Evolutionary conservation across 1,140 invertebrate species (phyloP).

Genomic region (Ooceraea biroi): DNA sequence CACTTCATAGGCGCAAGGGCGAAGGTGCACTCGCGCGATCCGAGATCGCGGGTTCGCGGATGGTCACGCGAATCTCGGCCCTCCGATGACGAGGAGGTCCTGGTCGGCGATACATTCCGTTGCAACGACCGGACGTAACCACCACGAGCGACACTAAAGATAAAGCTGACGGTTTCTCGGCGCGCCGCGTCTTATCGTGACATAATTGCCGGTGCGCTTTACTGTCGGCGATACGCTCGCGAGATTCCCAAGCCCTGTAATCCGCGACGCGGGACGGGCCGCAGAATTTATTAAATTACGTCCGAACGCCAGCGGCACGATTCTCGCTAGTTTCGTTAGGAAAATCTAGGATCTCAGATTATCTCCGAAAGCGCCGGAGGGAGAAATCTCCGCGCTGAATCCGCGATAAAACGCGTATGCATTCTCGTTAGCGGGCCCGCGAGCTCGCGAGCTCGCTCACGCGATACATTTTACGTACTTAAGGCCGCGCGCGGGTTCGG

Average conservation of each 20-base stretch:
- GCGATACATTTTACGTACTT: not conserved
- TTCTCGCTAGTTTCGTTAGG: not conserved
- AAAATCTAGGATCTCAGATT: constrained; percentile 44
- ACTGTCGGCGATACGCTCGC: constrained; percentile 11
- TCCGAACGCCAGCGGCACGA: not conserved
- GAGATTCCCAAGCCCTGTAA: constrained; percentile 17
- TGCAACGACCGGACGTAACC: constrained; percentile 25
- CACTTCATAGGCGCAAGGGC: constrained; percentile 20
- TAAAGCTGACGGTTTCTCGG: constrained; percentile 35
- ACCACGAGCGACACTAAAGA: constrained; percentile 35
- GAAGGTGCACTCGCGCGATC: not conserved
- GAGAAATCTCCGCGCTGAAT: constrained; percentile 1
- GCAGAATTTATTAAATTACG: constrained; percentile 53
- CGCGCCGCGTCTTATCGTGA: constrained; percentile 33
- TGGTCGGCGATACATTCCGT: not conserved
- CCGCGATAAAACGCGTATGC: constrained; percentile 7
- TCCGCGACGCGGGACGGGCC: not conserved
- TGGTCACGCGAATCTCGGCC: not conserved
- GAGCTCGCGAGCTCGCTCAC: not conserved
- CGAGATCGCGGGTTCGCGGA: constrained; percentile 1
- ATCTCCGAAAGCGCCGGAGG: not conserved
- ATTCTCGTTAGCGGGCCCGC: constrained; percentile 41
- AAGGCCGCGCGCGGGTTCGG: constrained; percentile 5
- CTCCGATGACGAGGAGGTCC: constrained; percentile 26
- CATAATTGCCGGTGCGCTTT: constrained; percentile 40